Evolutionary conservation across 2,888 invertebrate genomes (phyloP).

Genomic region (Terebella lapidaria): DNA sequence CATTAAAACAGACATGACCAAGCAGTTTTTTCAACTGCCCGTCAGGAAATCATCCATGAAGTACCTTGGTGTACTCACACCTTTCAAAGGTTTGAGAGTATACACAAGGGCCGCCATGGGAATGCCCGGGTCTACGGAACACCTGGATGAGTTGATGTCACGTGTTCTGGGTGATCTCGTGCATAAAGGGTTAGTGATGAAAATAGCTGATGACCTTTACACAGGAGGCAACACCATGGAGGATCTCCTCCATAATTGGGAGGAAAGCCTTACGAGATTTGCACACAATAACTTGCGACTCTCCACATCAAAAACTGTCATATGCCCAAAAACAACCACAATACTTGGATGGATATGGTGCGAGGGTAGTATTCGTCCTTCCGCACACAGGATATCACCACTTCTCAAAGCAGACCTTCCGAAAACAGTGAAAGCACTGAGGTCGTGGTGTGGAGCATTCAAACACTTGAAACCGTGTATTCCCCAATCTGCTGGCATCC

Average conservation of each 20-base stretch:
- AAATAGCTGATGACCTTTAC: slow-evolving; percentile 15
- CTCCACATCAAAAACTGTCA: neutral
- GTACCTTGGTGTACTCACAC: slow-evolving; percentile 9
- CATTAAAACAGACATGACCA: slow-evolving; percentile 13
- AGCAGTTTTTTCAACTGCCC: slow-evolving; percentile 12
- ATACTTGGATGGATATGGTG: slow-evolving; percentile 5
- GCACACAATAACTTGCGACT: neutral
- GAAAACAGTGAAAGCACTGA: too few relatives aligned
- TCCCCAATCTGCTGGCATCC: neutral
- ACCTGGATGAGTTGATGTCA: slow-evolving; percentile 19
- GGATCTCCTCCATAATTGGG: slow-evolving; percentile 1
- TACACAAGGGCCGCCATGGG: slow-evolving; percentile 20
- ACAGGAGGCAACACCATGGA: slow-evolving; percentile 1
- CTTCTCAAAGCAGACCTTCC: too few relatives aligned
- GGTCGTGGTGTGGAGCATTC: too few relatives aligned
- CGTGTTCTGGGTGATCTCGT: slow-evolving; percentile 19
- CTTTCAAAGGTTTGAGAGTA: slow-evolving; percentile 6
- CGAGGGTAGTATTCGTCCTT: neutral
- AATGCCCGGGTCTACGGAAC: slow-evolving; percentile 20
- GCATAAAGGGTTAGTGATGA: slow-evolving; percentile 11
- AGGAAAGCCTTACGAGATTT: neutral
- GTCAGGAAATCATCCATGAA: slow-evolving; percentile 2
- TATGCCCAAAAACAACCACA: neutral
- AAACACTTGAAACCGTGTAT: neutral
- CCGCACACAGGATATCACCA: too few relatives aligned